Conservation (phyloP, 1,140 invertebrate species). For the Alviniconcha marisindica region DNA sequence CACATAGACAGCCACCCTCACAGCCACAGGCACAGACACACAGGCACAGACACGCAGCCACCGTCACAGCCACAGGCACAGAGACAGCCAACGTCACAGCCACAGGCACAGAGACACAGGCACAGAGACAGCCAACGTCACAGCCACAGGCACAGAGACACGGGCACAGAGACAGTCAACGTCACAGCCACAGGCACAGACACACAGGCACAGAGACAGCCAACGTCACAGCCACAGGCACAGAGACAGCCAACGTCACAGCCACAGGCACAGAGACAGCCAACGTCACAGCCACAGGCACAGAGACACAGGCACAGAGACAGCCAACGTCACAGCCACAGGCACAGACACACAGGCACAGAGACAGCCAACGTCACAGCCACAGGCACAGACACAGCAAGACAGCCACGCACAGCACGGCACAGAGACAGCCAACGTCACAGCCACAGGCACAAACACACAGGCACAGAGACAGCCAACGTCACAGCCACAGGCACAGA, state of each 20-base stretch:
- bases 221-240: conserved; percentile 10
- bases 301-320: neutral
- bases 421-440: neutral
- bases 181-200: neutral
- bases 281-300: neutral
- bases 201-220: too few species aligned
- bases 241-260: neutral
- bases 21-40: neutral
- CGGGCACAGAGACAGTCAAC: neutral
- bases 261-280: neutral
- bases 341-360: neutral
- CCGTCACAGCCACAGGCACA: neutral
- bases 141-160: neutral
- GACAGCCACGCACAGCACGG: neutral
- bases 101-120: neutral
- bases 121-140: neutral
- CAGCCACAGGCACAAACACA: neutral
- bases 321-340: too few species aligned
- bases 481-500: too few species aligned
- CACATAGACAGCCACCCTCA: neutral
- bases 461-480: neutral
- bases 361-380: neutral
- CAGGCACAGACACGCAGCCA: neutral
- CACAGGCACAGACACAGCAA: neutral
- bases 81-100: neutral